Base-by-base conservation (phyloP, 1,140 invertebrate species). In the Andricus grossulariae region DNA sequence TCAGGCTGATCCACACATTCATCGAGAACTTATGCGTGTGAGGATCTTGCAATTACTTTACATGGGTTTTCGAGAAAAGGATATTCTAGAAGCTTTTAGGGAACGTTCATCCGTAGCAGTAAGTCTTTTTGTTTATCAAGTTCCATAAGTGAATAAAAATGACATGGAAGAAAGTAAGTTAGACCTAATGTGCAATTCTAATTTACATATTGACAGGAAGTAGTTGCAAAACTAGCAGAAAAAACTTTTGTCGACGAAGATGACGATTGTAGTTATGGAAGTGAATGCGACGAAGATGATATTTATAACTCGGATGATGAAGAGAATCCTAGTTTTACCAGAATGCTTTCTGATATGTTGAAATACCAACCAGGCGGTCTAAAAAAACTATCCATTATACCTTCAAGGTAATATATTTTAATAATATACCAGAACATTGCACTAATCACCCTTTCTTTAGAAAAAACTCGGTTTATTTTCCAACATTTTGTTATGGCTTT, bases 341-440 rank as follows among this genome's bases (percentile, higher is more conserved):
- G 57, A 66, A 16, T 66, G 15, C 25, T 66, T 39, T 4, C 8
- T 13, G 16, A 15, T 32, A 25, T 66, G 18, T 45, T n/a, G 21
- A 75, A 51, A 21, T 15, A 50, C 50, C 32, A 75, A 21, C 71
- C 19, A n/a, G 45, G 19, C 71, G 72, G 50, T 76, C 39, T 50
- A 21, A 76, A 50, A 25, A 57, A 66, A 51, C 1, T 5, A 8
- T 1, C n/a, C 15, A 12, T 50, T 50, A 45, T 16, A 45, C 39
- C 73, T 77, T 13, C 60, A 66, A 5, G 73, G 71, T 71, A 60
- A 75, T 1, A 49, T 76, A 21, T 72, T n/a, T n/a, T n/a, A n/a
- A n/a, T n/a, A n/a, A n/a, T n/a, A n/a, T n/a, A n/a, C n/a, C n/a
- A n/a, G n/a, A n/a, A n/a, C n/a, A n/a, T n/a, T n/a, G n/a, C n/a